A percentile compares a stretch with the other conserved stretches of the same genome.
Conservation (phyloP, 2,888 invertebrate species). For the Zootermopsis nevadensis region DNA sequence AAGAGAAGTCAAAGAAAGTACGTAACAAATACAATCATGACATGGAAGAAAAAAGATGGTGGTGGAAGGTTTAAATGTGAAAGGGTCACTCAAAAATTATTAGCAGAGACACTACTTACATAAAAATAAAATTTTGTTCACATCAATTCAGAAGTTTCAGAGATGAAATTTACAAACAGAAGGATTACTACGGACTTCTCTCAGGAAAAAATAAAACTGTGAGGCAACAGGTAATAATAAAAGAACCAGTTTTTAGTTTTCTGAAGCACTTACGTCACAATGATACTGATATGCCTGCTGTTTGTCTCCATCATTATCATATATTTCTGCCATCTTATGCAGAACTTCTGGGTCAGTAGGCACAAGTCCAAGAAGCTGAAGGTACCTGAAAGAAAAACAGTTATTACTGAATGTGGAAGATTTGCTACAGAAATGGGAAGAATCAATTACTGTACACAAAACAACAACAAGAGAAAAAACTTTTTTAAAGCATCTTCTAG, state of each 20-base stretch:
- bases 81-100: too few relatives aligned
- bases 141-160: too few relatives aligned
- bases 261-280: slow-evolving; percentile 71
- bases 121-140: too few relatives aligned
- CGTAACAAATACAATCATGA: too few relatives aligned
- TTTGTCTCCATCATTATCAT: slow-evolving; percentile 90
- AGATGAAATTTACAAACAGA: too few relatives aligned
- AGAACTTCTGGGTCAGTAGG: slow-evolving; percentile 92
- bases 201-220: neutral
- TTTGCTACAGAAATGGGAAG: neutral
- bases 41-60: too few relatives aligned
- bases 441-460: too few relatives aligned
- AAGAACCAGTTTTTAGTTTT: neutral
- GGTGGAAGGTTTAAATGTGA: too few relatives aligned
- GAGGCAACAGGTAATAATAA: neutral
- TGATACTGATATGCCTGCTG: slow-evolving; percentile 89
- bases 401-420: neutral
- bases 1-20: too few relatives aligned
- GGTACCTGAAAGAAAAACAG: slow-evolving; percentile 65
- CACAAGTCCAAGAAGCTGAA: slow-evolving; percentile 83
- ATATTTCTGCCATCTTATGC: slow-evolving; percentile 89
- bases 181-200: neutral
- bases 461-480: neutral
- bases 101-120: too few relatives aligned
- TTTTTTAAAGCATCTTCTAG: neutral